Evolutionary conservation across 2,888 invertebrate genomes (phyloP), one percentile per base, ranked within the genome.

Genomic region (Xestoiulus laeticollis): DNA sequence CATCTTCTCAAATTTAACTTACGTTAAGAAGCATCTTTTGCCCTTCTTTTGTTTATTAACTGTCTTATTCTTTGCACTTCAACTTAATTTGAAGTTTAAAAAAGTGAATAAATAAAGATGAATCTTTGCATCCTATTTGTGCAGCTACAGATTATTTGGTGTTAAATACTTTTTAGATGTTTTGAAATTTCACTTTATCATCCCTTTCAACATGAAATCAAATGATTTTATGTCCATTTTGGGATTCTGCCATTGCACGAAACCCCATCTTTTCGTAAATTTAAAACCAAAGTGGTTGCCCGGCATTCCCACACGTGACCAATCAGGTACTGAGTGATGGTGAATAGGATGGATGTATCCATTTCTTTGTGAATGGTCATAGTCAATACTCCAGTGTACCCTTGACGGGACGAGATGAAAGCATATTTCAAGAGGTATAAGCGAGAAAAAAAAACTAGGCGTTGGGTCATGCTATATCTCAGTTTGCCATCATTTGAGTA

Each of bases 401-500:
- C 53, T 53, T 53, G 53, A 53, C 53, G 53, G 53, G 53, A 53
- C 53, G 53, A 53, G 53, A 53, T 53, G 53, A 19, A 53, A 19
- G 53, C 53, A 19, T 53, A 53, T 53, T 53, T 53, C 53, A 53
- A 53, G 53, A 53, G 48, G 48, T 1, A 48, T 48, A 48, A 48
- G 48, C 10, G 48, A 48, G 48, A 48, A 48, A 48, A 48, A 48
- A n/a, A n/a, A n/a, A 48, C 48, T 3, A n/a, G 48, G 48, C 48
- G 53, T 19, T 53, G 53, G 53, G 53, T 19, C 19, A 53, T 19
- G 53, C 53, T 53, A 53, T 53, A 53, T 53, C 53, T 53, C 53
- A 53, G 53, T 53, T 53, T 53, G 16, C 53, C 53, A 53, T 53
- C 53, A 53, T 53, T 53, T 53, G 53, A 53, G 53, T 53, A 53